A percentile compares a stretch with the other conserved stretches of the same genome.
Conservation (phyloP, 2,113 vertebrate genomes). For the Kryptolebias marmoratus region DNA sequence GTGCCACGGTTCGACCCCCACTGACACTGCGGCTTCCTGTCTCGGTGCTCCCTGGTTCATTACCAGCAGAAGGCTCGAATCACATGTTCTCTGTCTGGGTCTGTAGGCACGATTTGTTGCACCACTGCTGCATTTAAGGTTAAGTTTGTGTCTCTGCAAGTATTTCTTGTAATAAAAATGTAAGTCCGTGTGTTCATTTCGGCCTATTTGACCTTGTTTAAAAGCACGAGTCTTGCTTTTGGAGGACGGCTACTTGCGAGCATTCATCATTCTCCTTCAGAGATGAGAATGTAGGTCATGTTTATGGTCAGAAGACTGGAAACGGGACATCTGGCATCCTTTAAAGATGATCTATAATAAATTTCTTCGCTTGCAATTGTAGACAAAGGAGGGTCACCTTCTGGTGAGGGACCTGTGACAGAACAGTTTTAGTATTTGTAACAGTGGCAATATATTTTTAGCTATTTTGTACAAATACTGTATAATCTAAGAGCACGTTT, state of each 20-base stretch:
- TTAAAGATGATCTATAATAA: conserved; percentile 37
- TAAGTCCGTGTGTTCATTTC: background rate
- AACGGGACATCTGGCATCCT: conserved; percentile 40
- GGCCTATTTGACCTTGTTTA: conserved; percentile 11
- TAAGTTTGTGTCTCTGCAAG: background rate
- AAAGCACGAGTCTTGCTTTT: background rate
- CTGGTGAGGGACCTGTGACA: background rate
- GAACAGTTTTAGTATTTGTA: background rate
- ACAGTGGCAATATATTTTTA: no score
- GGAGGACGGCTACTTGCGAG: conserved; percentile 8
- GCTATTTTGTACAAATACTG: no score
- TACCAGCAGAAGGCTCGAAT: conserved; percentile 26
- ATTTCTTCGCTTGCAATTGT: conserved; percentile 28
- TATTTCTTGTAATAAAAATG: background rate
- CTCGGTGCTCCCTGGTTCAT: conserved; percentile 10
- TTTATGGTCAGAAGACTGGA: conserved; percentile 47
- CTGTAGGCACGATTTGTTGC: background rate
- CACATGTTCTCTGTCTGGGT: background rate
- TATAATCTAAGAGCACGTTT: no score
- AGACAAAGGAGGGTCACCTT: conserved; percentile 19
- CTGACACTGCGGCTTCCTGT: conserved; percentile 30
- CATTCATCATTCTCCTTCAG: conserved; percentile 12
- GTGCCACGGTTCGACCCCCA: conserved; percentile 22
- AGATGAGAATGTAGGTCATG: conserved; percentile 39
- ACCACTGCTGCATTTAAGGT: background rate